Evolutionary conservation across 2,113 vertebrate species (phyloP), one percentile per base, ranked within the genome.

Genomic region (Cyprinodon tularosa): DNA sequence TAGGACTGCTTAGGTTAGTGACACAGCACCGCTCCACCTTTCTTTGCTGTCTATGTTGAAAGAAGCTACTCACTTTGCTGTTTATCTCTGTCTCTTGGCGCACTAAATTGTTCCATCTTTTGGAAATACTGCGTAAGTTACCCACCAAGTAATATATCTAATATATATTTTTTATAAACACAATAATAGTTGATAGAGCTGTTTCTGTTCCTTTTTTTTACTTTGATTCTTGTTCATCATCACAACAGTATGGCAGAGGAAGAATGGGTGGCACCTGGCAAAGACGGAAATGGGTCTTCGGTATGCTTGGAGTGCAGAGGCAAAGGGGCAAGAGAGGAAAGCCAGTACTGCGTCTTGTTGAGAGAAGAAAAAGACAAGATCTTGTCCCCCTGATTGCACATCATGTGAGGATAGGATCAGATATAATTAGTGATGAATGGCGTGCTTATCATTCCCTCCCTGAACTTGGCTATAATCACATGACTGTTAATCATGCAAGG

Each of bases 281-380:
- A 29, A 45, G 64, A 47, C 44, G 47, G 12, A 12, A 66, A 42
- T 64, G 62, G 62, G 62, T 66, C 9, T 66, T 45, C 47, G 64
- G 64, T 1, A 66, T 47, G 17, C 29, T 29, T 45, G 65, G 42
- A 29, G 65, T 66, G 39, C n/a, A 47, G 10, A 12, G 29, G 3
- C 42, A 47, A 3, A 13, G n/a, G 29, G 13, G 36, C 5, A 8
- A 44, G 14, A 66, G 29, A 29, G 29, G 29, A 29, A 29, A 66
- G 44, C 42, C 42, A 8, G 3, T 66, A 36, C 50, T 40, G 4
- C 20, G 10, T 12, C 20, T 65, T 47, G 63, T 78, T 3, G 57
- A 61, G 36, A 66, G 36, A 60, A 75, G 53, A n/a, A 40, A 6
- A 22, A 36, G 42, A 29, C 20, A 12, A 38, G 11, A 72, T 29